Evolutionary conservation across 2,113 vertebrate genomes (phyloP).

Genomic region (Theristicus caerulescens): DNA sequence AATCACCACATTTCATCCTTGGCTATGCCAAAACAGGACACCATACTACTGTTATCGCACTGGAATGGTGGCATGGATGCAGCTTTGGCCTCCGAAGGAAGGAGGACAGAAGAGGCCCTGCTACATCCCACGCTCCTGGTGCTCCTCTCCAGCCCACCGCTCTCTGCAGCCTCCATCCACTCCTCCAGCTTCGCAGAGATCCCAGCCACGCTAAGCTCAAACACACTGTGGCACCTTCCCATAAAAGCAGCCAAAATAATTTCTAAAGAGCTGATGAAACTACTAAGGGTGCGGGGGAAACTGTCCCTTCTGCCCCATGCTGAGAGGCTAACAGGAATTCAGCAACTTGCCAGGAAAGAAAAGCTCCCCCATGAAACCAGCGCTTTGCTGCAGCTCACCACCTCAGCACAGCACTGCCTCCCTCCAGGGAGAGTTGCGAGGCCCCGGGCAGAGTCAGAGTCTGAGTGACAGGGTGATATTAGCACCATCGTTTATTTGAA

Average conservation of each 20-base stretch:
- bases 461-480: neutral
- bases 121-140: accelerated
- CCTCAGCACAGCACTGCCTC: neutral
- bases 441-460: neutral
- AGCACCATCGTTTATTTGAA: constrained; percentile 54
- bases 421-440: accelerated
- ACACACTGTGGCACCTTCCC: neutral
- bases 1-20: neutral
- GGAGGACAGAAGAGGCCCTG: neutral
- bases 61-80: accelerated
- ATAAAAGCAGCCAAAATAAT: neutral
- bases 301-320: accelerated
- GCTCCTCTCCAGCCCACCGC: neutral
- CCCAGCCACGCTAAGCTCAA: accelerated
- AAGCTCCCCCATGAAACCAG: accelerated
- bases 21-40: no score
- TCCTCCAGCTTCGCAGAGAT: neutral
- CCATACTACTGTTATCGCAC: neutral
- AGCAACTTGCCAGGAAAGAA: neutral
- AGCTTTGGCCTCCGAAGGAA: neutral
- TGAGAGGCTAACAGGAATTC: neutral
- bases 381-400: neutral
- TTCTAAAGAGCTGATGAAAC: neutral
- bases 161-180: neutral
- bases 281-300: accelerated